phyloP scores from a whole-genome alignment of 2,888 invertebrate genomes.

The Trypoxylon attenuatum region DNA sequence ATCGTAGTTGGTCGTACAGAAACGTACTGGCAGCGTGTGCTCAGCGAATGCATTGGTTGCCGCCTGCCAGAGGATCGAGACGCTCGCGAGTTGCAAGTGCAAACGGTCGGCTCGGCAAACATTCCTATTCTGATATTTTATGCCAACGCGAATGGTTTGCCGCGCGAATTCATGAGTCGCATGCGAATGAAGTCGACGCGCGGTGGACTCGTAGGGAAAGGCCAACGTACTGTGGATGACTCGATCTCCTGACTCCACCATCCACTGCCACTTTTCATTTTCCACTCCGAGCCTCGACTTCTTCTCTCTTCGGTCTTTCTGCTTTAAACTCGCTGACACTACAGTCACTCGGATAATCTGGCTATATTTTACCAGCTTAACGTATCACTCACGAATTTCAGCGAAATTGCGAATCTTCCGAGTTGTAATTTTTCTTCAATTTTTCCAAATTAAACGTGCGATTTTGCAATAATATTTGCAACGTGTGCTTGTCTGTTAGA shows the following conservation, averaged over 20 bases:
- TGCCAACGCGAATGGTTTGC: conserved; percentile 31
- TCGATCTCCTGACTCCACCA: too few species aligned
- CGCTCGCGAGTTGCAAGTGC: conserved; percentile 1
- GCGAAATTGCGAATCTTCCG: too few species aligned
- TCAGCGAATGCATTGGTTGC: conserved; percentile 34
- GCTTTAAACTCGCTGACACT: too few species aligned
- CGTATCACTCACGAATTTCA: too few species aligned
- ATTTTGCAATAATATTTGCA: too few species aligned
- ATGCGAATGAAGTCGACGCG: conserved; percentile 29
- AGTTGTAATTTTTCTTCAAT: too few species aligned
- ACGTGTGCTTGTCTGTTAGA: too few species aligned
- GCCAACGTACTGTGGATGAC: conserved; percentile 2
- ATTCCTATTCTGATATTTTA: conserved; percentile 39
- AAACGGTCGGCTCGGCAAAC: conserved; percentile 20
- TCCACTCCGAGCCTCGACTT: background rate
- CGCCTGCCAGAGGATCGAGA: conserved; percentile 28
- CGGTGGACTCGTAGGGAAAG: conserved; percentile 15
- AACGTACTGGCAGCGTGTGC: too few species aligned
- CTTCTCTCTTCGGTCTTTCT: background rate
- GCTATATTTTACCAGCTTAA: too few species aligned
- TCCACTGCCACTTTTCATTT: too few species aligned
- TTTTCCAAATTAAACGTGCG: too few species aligned
- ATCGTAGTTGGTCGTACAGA: conserved; percentile 5
- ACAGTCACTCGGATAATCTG: too few species aligned
- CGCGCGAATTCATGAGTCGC: conserved; percentile 26